A percentile compares a stretch with the other conserved stretches of the same genome.
Evolutionary conservation across 2,888 invertebrate species (phyloP).

Genomic region (Xestoiulus laeticollis): DNA sequence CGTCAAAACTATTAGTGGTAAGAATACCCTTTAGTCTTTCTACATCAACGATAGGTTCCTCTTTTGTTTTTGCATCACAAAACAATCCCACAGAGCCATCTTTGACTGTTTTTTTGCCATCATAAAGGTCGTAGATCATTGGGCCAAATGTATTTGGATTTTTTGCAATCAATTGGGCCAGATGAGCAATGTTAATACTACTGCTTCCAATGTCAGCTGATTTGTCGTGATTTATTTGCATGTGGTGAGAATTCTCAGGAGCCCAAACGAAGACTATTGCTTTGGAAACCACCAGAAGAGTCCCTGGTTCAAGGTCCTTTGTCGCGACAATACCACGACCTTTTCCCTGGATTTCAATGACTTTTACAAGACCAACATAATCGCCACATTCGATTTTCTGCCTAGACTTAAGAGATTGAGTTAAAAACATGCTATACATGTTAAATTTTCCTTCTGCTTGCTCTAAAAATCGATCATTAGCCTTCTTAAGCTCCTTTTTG

Average conservation of each 20-base stretch:
- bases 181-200: not conserved
- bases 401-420: not conserved
- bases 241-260: not conserved
- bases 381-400: conserved; percentile 31
- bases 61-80: not conserved
- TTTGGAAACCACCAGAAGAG: conserved; percentile 25
- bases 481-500: not conserved
- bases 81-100: not conserved
- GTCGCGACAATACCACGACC: conserved; percentile 35
- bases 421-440: not conserved
- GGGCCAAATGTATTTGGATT: conserved; percentile 41
- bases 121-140: not conserved
- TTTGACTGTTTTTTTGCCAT: not conserved
- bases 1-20: not conserved
- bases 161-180: not conserved
- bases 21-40: not conserved
- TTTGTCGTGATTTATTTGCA: not conserved
- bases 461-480: not conserved
- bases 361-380: not conserved
- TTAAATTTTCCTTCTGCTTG: not conserved
- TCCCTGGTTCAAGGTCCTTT: conserved; percentile 14
- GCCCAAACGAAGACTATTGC: not conserved
- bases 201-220: not conserved
- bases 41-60: conserved; percentile 33
- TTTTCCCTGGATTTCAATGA: not conserved